Evolutionary conservation across 2,888 invertebrate species (phyloP).

Genomic region (Oeneis ivallda): DNA sequence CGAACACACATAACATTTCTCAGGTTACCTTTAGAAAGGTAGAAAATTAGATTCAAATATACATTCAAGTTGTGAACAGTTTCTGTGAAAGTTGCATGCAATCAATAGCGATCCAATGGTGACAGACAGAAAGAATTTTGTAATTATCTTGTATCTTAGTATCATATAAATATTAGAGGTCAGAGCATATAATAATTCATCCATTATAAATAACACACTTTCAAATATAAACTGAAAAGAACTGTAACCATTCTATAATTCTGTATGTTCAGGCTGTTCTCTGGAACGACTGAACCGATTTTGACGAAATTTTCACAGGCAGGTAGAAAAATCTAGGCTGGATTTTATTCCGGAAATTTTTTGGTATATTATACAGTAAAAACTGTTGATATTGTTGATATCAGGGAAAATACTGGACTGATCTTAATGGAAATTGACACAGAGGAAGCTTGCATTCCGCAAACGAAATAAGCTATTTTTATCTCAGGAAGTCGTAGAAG

Average conservation of each 20-base stretch:
- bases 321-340: not conserved
- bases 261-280: too few relatives aligned
- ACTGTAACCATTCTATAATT: not conserved
- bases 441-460: too few relatives aligned
- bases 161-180: not conserved
- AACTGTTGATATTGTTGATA: too few relatives aligned
- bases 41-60: conserved; percentile 23
- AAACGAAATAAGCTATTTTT: too few relatives aligned
- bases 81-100: conserved; percentile 23
- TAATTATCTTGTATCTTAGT: not conserved
- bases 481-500: too few relatives aligned
- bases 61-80: conserved; percentile 19
- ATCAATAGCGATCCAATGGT: not conserved
- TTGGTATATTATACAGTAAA: too few relatives aligned
- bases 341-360: too few relatives aligned
- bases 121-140: conserved; percentile 1
- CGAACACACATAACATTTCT: conserved; percentile 18
- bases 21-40: conserved; percentile 6
- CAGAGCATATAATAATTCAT: not conserved
- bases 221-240: not conserved
- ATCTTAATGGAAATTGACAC: too few relatives aligned
- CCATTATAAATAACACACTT: not conserved
- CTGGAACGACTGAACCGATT: too few relatives aligned
- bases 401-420: too few relatives aligned
- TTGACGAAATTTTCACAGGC: not conserved